phyloP scores from a whole-genome alignment of 2,113 vertebrate genomes.

The Illadopsis cleaveri region DNA sequence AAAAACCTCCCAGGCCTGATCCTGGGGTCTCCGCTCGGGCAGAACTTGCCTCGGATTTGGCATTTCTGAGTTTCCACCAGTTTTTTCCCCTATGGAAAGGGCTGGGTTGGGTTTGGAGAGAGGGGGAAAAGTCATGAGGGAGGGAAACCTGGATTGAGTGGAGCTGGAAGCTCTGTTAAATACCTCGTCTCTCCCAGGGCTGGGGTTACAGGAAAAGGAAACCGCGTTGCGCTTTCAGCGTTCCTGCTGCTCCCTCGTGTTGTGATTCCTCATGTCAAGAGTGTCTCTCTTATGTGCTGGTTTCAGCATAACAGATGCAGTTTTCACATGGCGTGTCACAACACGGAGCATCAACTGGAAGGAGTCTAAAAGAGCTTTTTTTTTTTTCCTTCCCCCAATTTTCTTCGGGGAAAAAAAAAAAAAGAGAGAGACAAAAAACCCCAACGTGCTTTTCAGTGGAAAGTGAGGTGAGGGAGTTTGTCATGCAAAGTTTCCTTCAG shows the following conservation, averaged over 20 bases:
- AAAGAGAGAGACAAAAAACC: neutral
- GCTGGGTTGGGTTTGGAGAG: neutral
- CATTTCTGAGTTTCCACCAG: neutral
- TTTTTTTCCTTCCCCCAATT: neutral
- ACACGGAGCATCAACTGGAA: slow-evolving; percentile 41
- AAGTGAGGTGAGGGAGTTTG: neutral
- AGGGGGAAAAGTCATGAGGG: neutral
- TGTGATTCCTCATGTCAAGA: slow-evolving; percentile 33
- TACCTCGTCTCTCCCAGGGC: neutral
- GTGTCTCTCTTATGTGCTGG: neutral
- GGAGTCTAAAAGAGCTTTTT: neutral
- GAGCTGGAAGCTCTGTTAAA: neutral
- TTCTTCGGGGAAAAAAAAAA: neutral
- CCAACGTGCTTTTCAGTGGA: neutral
- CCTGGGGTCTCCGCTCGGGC: neutral
- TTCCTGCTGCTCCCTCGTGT: slow-evolving; percentile 8
- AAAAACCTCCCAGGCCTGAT: slow-evolving; percentile 58
- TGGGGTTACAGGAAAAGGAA: neutral
- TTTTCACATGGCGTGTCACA: slow-evolving; percentile 41
- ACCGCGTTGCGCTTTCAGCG: neutral
- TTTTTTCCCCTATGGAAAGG: rapidly evolving
- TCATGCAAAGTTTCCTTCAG: neutral
- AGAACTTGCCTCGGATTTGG: neutral
- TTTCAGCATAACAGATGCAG: slow-evolving; percentile 41
- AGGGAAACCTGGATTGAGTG: neutral